Evolutionary conservation across 2,113 vertebrate genomes (phyloP), one percentile per base, ranked within the genome.

Genomic region (Hoplias malabaricus): DNA sequence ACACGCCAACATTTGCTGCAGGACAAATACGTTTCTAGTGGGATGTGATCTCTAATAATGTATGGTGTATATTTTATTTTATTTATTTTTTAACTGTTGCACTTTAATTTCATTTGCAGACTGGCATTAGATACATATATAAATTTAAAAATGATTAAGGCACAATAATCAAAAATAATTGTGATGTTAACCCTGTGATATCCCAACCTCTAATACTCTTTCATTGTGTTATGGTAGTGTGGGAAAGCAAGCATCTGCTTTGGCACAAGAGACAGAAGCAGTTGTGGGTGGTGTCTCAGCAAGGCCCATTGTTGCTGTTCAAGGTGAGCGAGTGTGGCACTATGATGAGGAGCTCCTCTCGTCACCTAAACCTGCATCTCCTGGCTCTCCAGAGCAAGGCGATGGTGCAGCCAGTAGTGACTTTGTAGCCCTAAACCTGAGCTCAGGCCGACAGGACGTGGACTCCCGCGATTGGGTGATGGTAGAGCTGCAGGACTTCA

Each of bases 401-500:
- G 95, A 96, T 80, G 96, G 93, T 59, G 93, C 91, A 29, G 92
- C 90, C 80, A 97, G 93, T 89, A 96, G 95, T 79, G 96, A 95
- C 56, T 99, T 98, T 80, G 93, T 98, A 87, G 96, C 96, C 63
- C 92, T 99, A 72, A 98, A 98, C 84, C 86, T 98, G 86, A 98
- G 92, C 90, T 97, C 96, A 79, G 95, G 93, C 85, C 94, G 91
- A 85, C 96, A 97, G 80, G 96, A 99, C 25, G 78, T 94, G 79
- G 97, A 98, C 91, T 96, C 96, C 34, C 95, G 92, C 82, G 98
- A 99, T 80, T 99, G 98, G 97, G 96, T 99, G 61, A 94, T 99
- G 87, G 94, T 99, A 87, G 97, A 98, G 73, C 90, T 93, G 75
- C 90, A 89, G 61, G 93, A 94, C 86, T 94, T 93, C 84, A 90